Conservation (phyloP, 2,113 vertebrate species). For the Microtus montanus region DNA sequence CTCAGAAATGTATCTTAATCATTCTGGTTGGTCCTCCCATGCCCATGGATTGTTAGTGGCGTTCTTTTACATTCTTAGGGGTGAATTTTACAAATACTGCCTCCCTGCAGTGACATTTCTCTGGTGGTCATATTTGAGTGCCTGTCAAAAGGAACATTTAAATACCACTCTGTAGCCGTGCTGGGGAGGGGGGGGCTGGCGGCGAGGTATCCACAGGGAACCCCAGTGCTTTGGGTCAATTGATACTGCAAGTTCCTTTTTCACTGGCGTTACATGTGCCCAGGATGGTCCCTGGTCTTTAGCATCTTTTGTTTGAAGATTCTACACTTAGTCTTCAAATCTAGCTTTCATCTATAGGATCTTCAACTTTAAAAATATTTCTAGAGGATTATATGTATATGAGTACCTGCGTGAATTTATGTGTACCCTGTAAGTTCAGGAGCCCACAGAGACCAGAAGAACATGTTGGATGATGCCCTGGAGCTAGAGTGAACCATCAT, state of each 20-base stretch:
- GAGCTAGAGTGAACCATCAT: background rate
- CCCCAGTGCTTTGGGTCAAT: background rate
- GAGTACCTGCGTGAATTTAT: background rate
- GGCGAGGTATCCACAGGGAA: background rate
- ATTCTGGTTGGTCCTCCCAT: conserved; percentile 71
- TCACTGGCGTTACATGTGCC: background rate
- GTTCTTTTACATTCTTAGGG: conserved; percentile 13
- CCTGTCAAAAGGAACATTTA: background rate
- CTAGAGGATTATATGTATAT: background rate
- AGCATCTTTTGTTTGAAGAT: background rate
- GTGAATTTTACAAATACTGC: fast-evolving
- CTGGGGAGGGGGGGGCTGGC: background rate
- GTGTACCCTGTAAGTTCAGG: background rate
- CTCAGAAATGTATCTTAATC: conserved; percentile 81
- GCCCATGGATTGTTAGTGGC: conserved; percentile 68
- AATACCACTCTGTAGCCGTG: background rate
- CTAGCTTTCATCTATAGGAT: background rate
- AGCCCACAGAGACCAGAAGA: background rate
- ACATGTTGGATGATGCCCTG: no score
- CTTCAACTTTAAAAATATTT: background rate
- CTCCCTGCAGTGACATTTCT: background rate
- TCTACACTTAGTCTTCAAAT: background rate
- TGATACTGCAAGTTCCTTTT: background rate
- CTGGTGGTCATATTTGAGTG: fast-evolving
- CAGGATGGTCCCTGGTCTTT: background rate